These are phyloP conservation scores for Gadopsis marmoratus DNA, from an alignment of 2,797 vertebrate genomes.

Conservation along the genomic window DNA sequence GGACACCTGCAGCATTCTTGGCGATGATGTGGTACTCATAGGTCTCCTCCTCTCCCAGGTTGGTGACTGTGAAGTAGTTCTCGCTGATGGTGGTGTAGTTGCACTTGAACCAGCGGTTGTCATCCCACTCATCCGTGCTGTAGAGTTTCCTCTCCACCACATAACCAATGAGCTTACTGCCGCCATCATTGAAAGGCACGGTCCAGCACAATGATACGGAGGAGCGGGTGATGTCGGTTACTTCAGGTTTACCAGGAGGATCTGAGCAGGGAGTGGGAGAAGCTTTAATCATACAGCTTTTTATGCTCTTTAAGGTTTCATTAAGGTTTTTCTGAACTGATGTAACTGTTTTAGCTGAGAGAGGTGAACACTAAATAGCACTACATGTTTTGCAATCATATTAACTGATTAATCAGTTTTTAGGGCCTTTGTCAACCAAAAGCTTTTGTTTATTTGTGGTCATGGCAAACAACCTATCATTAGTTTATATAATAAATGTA, in stretches of 20 bases:
- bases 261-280: conserved; percentile 77
- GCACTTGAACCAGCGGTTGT: conserved; percentile 97
- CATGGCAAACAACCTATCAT: not conserved
- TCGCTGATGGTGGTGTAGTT: conserved; percentile 97
- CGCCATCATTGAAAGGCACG: conserved; percentile 93
- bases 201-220: conserved; percentile 95
- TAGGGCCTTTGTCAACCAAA: not conserved
- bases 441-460: not conserved
- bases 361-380: not conserved
- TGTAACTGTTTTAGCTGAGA: not conserved
- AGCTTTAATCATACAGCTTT: not conserved
- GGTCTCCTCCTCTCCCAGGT: conserved; percentile 91
- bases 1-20: conserved; percentile 95
- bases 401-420: not conserved
- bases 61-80: conserved; percentile 92
- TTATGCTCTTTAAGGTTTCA: not conserved
- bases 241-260: conserved; percentile 94
- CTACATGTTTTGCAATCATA: not conserved
- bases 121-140: conserved; percentile 89
- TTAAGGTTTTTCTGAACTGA: not conserved
- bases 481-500: not conserved
- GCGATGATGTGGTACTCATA: conserved; percentile 94
- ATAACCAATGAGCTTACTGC: conserved; percentile 95
- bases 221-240: conserved; percentile 94
- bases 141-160: conserved; percentile 94